phyloP scores from a whole-genome alignment of 2,797 vertebrate genomes.

The Mus spretus region DNA sequence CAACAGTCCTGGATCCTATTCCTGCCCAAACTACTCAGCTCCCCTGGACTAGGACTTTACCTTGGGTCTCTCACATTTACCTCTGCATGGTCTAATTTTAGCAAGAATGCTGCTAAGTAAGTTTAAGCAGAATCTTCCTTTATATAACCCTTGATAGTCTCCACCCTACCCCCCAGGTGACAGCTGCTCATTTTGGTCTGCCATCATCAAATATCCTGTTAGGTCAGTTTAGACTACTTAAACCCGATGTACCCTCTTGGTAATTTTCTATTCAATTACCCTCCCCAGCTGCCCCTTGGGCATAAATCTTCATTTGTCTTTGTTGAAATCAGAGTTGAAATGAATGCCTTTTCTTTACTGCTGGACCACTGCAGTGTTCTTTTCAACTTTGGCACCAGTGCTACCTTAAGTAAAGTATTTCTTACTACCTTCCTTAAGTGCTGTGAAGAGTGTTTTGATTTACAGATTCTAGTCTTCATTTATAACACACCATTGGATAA shows the following conservation, averaged over 20 bases:
- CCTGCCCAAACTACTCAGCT: neutral
- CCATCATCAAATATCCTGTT: slow-evolving; percentile 31
- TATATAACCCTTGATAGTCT: neutral
- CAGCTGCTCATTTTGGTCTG: neutral
- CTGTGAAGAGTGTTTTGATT: neutral
- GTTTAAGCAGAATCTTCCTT: neutral
- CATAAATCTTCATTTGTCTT: neutral
- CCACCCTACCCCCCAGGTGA: neutral
- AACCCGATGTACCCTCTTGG: neutral
- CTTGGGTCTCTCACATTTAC: neutral
- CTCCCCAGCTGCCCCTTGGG: neutral
- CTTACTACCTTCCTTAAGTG: neutral
- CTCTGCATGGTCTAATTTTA: neutral
- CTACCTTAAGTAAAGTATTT: neutral
- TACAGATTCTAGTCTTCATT: neutral
- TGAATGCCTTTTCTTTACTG: neutral
- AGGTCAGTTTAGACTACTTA: neutral
- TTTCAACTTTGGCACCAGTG: too few relatives aligned
- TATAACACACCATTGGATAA: neutral
- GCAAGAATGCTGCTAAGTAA: neutral
- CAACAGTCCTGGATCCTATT: neutral
- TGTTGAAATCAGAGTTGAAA: neutral
- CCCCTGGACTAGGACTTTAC: neutral
- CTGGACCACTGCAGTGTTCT: neutral
- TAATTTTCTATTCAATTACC: neutral